Evolutionary conservation across 2,797 vertebrate genomes (phyloP), one percentile per base, ranked within the genome.

Genomic region (Zalophus californianus): DNA sequence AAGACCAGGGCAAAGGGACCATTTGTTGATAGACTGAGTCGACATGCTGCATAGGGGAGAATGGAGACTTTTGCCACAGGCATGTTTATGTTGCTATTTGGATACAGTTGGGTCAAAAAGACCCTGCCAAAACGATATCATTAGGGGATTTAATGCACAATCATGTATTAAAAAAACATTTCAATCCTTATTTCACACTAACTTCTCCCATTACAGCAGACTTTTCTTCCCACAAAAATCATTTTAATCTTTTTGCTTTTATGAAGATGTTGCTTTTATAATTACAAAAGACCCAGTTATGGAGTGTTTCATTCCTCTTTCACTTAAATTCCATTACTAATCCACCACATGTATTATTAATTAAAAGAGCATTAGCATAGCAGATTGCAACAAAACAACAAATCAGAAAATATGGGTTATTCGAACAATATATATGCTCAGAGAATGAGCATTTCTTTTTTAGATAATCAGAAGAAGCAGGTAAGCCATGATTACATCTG

Each of bases 281-380:
- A 86, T 73, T 56, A 54, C 54, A 62, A 64, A 70, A 62, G n/a
- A 60, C 29, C 44, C 14, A 29, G 23, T 85, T 62, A 35, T 73
- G 35, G 50, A 66, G 35, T 62, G 50, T 48, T 29, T 50, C 44
- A 38, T 66, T 72, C 11, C 14, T 62, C 44, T 91, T 72, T 52
- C 23, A 62, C 20, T 16, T 66, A 64, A 90, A 80, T 86, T 91
- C 44, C 48, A 66, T 52, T 66, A 58, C 56, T 82, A 66, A 73
- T 18, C 38, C 56, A 25, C 20, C 25, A 50, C 73, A 82, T 44
- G 12, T 18, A 52, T 38, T 84, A 56, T 58, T 86, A 72, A 50
- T 86, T 91, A 82, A 90, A 72, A 64, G 58, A 86, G 2, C n/a
- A 44, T 64, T 56, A 18, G 35, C 32, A 80, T 73, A 96, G n/a